phyloP scores from a whole-genome alignment of 2,888 invertebrate genomes.

The Athalia cordata region DNA sequence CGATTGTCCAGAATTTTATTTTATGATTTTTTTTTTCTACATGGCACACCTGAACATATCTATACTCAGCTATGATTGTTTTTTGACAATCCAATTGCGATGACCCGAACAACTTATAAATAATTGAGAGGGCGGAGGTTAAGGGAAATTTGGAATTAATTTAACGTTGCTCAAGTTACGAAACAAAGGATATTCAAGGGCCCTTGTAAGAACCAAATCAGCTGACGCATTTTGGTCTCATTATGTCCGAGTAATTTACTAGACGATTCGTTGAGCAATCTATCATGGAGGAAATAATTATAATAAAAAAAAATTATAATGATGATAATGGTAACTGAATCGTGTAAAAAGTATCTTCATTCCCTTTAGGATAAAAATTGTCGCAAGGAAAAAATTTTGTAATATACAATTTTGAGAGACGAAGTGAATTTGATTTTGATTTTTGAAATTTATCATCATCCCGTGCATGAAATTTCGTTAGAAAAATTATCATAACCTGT shows the following conservation, averaged over 20 bases:
- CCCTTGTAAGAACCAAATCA: not conserved
- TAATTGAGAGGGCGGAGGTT: conserved; percentile 6
- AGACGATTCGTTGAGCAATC: conserved; percentile 6
- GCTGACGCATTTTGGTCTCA: conserved; percentile 12
- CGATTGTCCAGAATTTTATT: no score
- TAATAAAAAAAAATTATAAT: not conserved
- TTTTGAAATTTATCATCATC: not conserved
- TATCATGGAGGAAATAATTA: not conserved
- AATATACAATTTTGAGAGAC: no score
- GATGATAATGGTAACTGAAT: no score
- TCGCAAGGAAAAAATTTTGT: no score
- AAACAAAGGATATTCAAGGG: conserved; percentile 25
- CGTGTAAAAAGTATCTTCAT: no score
- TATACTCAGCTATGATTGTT: no score
- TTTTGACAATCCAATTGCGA: not conserved
- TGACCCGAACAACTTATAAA: not conserved
- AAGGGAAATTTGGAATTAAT: conserved; percentile 11
- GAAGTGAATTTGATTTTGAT: not conserved
- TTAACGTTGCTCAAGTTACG: not conserved
- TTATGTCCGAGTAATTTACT: not conserved
- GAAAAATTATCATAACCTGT: no score
- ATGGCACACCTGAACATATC: no score
- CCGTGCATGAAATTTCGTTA: no score
- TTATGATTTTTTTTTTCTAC: no score
- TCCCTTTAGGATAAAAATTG: no score